A percentile compares a stretch with the other conserved stretches of the same genome.
Evolutionary conservation across 2,113 vertebrate genomes (phyloP).

Genomic region (Pygoscelis antarcticus): DNA sequence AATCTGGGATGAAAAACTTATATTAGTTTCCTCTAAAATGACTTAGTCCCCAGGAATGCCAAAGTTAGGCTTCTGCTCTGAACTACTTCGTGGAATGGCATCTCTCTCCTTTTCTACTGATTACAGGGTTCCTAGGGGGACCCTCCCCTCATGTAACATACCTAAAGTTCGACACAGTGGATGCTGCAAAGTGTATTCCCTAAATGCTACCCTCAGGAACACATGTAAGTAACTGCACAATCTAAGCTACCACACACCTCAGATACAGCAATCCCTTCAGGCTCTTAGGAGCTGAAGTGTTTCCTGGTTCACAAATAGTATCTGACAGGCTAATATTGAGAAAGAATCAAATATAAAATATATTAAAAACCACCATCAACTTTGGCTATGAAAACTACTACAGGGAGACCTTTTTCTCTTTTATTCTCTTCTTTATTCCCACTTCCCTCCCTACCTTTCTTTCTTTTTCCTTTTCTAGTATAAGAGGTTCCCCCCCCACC

Average conservation of each 20-base stretch:
- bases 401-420: background rate
- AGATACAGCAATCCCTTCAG: background rate
- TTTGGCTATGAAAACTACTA: background rate
- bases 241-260: background rate
- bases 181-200: background rate
- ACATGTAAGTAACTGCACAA: background rate
- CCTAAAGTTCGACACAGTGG: background rate
- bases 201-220: background rate
- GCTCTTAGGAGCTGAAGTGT: background rate
- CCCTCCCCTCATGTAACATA: background rate
- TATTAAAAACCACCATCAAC: background rate
- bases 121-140: fast-evolving
- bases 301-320: background rate
- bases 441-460: background rate
- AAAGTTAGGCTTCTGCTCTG: background rate
- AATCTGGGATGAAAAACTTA: background rate
- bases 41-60: background rate
- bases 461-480: background rate
- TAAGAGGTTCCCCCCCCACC: background rate
- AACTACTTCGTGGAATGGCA: background rate
- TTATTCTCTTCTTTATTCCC: background rate
- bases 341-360: background rate
- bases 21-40: background rate
- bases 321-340: background rate
- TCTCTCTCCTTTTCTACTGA: background rate